Conservation (phyloP, 2,888 invertebrate species). For the Trichopria drosophilae region DNA sequence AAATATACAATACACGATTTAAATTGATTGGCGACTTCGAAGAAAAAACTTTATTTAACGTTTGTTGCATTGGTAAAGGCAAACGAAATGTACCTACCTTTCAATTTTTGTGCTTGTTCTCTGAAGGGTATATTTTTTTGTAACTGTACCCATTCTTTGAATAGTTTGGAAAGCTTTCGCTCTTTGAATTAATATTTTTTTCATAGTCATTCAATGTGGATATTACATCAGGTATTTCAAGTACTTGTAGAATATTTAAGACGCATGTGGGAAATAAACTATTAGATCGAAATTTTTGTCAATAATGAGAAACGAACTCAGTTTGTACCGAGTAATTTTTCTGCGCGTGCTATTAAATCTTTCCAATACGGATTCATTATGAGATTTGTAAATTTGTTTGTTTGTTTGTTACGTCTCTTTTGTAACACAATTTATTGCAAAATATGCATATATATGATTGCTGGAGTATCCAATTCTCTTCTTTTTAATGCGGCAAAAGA, state of each 20-base stretch:
- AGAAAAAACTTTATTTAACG: constrained; percentile 42
- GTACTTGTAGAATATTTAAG: constrained; percentile 35
- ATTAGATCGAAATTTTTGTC: constrained; percentile 33
- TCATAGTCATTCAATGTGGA: constrained; percentile 39
- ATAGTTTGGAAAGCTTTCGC: no score
- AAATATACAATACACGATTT: constrained; percentile 45
- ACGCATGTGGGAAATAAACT: constrained; percentile 41
- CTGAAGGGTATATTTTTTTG: no score
- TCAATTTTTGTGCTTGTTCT: no score
- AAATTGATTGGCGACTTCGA: constrained; percentile 39
- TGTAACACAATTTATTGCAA: constrained; percentile 29
- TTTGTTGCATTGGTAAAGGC: constrained; percentile 46
- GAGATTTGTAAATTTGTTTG: constrained; percentile 4
- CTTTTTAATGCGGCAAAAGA: no score
- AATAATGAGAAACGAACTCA: constrained; percentile 29
- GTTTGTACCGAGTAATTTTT: no score
- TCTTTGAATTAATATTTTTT: no score
- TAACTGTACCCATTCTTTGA: no score
- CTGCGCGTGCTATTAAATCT: no score
- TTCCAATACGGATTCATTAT: no score
- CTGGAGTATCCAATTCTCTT: constrained; percentile 16
- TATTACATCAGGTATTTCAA: constrained; percentile 32
- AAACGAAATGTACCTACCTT: no score
- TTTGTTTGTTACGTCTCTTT: constrained; percentile 14
- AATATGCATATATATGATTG: constrained; percentile 23